These are phyloP conservation scores for Baryphthengus martii DNA, from an alignment of 2,113 vertebrate species.

Conservation along the genomic window DNA sequence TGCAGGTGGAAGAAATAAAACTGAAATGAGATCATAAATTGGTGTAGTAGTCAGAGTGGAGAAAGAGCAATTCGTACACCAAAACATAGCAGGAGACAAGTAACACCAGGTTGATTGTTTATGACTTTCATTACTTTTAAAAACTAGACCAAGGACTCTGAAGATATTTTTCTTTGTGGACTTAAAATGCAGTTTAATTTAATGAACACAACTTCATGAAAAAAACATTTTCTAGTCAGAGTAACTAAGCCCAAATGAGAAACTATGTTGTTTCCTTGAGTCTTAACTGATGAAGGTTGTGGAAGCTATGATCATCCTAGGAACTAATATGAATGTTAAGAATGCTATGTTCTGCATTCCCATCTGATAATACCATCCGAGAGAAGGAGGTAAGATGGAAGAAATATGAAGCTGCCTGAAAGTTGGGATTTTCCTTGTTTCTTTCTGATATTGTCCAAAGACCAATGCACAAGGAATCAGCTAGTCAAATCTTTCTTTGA, in stretches of 20 bases:
- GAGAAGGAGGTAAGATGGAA: background rate
- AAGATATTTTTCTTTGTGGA: background rate
- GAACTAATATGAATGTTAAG: background rate
- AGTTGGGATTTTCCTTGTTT: background rate
- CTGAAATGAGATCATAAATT: constrained; percentile 14
- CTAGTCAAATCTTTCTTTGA: background rate
- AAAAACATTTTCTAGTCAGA: background rate
- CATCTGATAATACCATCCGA: background rate
- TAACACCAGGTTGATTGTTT: background rate
- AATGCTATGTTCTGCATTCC: background rate
- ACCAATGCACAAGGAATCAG: background rate
- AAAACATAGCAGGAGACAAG: background rate
- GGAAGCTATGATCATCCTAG: background rate
- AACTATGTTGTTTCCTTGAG: background rate
- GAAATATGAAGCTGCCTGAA: background rate
- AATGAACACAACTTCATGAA: background rate
- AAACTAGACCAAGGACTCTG: background rate
- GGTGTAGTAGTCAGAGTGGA: background rate
- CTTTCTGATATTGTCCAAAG: background rate
- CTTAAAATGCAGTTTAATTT: background rate
- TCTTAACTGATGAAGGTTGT: background rate
- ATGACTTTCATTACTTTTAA: background rate
- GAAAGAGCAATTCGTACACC: background rate
- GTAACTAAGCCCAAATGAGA: background rate
- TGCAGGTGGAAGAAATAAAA: background rate